Conservation (phyloP, 2,113 vertebrate species). For the Erinaceus europaeus region DNA sequence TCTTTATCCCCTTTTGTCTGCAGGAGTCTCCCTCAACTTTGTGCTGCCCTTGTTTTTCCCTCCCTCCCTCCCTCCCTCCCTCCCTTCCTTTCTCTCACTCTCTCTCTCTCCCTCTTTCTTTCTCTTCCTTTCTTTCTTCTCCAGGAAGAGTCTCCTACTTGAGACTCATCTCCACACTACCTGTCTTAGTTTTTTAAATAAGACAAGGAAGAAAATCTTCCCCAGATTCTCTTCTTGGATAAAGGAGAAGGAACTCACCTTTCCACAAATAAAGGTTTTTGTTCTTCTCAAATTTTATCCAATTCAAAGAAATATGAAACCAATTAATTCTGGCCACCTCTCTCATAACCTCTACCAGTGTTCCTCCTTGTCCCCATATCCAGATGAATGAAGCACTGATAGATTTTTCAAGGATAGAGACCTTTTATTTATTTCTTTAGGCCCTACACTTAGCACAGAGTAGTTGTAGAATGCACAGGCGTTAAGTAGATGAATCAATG, state of each 20-base stretch:
- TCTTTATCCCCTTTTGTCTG: neutral
- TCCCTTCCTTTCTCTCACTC: too few relatives aligned
- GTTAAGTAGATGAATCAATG: neutral
- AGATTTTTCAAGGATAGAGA: neutral
- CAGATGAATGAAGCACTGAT: neutral
- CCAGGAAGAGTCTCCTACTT: neutral
- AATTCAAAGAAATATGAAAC: neutral
- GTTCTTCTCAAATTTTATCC: conserved; percentile 20
- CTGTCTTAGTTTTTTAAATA: neutral
- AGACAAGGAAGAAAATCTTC: neutral
- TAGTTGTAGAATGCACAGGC: neutral
- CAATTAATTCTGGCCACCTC: neutral
- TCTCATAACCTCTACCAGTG: neutral
- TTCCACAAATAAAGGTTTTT: neutral
- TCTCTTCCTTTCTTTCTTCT: neutral
- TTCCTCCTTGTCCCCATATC: neutral
- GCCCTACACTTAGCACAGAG: neutral
- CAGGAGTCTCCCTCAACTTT: neutral
- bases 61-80: too few relatives aligned
- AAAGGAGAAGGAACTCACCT: neutral
- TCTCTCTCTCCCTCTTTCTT: too few relatives aligned
- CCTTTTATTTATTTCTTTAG: neutral
- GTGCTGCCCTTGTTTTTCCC: too few relatives aligned
- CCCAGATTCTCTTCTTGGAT: neutral
- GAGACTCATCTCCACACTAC: neutral